Evolutionary conservation across 2,113 vertebrate species (phyloP).

Genomic region (Mustela lutreola): DNA sequence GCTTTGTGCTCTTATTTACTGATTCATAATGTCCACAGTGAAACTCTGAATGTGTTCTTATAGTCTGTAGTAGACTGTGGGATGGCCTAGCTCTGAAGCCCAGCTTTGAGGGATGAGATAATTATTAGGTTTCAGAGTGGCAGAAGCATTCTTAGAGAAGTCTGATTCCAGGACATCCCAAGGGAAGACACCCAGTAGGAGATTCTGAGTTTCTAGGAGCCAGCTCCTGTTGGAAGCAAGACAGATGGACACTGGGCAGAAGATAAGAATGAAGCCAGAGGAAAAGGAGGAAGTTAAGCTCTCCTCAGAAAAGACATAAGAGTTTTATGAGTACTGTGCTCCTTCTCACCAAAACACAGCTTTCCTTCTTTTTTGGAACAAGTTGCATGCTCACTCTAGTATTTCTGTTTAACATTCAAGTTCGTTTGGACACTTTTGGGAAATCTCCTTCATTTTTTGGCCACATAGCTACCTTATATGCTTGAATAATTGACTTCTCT

Average conservation of each 20-base stretch:
- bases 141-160: neutral
- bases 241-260: neutral
- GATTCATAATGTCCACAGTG: neutral
- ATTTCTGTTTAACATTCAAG: neutral
- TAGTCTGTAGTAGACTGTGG: neutral
- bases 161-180: neutral
- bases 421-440: neutral
- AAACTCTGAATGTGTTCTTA: neutral
- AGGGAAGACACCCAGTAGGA: neutral
- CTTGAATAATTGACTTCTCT: neutral
- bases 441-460: neutral
- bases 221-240: neutral
- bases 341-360: neutral
- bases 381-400: accelerated
- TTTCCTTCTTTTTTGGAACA: neutral
- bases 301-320: neutral
- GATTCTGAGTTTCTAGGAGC: neutral
- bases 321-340: accelerated
- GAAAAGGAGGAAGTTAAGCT: neutral
- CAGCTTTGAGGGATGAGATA: neutral
- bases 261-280: neutral
- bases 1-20: neutral
- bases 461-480: neutral
- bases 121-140: neutral
- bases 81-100: neutral